These are phyloP conservation scores for Aphodius sticticus DNA, from an alignment of 2,888 invertebrate species.

Conservation along the genomic window DNA sequence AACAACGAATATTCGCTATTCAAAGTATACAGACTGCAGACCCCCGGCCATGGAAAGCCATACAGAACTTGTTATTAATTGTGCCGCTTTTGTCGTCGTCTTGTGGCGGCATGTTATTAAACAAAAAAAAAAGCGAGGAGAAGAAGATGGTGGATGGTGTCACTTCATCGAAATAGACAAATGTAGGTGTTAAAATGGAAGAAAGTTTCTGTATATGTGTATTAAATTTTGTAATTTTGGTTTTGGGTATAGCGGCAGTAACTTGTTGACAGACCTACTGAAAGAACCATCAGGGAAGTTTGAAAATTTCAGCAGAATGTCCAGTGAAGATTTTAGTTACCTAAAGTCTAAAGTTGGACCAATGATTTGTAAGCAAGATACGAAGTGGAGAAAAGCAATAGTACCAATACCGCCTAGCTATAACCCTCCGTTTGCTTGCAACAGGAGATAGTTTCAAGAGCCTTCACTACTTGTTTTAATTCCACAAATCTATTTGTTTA, in stretches of 20 bases:
- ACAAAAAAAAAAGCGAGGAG: conserved; percentile 17
- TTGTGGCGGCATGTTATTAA: conserved; percentile 14
- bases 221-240: not conserved
- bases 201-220: not conserved
- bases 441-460: conserved; percentile 36
- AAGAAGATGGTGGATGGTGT: conserved; percentile 23
- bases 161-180: conserved; percentile 15
- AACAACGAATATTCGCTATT: conserved; percentile 12
- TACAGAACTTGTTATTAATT: conserved; percentile 10
- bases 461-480: conserved; percentile 34
- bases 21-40: not conserved
- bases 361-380: conserved; percentile 28
- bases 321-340: conserved; percentile 30
- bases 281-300: conserved; percentile 24
- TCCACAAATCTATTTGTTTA: conserved; percentile 38
- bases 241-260: conserved; percentile 11
- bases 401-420: conserved; percentile 30
- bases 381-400: conserved; percentile 29
- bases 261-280: conserved; percentile 22
- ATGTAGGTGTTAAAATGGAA: conserved; percentile 22
- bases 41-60: not conserved
- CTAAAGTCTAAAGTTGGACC: conserved; percentile 19
- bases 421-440: conserved; percentile 37
- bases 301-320: conserved; percentile 33
- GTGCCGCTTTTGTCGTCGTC: conserved; percentile 14